A percentile compares a stretch with the other conserved stretches of the same genome.
phyloP scores from a whole-genome alignment of 37 sponge, comb jelly and placozoan genomes.

The Cladorhizidae sp. region DNA sequence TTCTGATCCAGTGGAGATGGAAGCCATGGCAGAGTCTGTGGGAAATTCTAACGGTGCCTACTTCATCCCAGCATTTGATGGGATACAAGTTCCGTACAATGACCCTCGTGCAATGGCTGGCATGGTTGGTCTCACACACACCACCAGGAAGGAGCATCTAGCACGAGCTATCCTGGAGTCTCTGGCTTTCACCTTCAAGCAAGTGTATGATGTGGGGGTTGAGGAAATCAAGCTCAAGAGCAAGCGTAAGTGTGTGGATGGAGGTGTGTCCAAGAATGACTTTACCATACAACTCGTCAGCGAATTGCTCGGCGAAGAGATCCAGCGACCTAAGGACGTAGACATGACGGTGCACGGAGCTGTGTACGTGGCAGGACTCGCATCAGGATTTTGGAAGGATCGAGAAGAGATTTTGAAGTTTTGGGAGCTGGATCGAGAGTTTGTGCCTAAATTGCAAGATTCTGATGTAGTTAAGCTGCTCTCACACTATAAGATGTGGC shows the following conservation, averaged over 20 bases:
- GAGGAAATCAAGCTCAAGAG: constrained; percentile 34
- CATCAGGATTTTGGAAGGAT: constrained; percentile 74
- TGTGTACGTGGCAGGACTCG: constrained; percentile 79
- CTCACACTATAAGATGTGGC: constrained; percentile 32
- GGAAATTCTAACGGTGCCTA: constrained; percentile 67
- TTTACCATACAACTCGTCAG: constrained; percentile 62
- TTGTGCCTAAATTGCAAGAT: neutral
- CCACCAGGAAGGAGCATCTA: constrained; percentile 65
- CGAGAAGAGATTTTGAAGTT: constrained; percentile 51
- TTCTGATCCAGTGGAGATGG: constrained; percentile 57
- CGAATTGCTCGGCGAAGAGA: constrained; percentile 43
- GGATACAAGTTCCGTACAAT: constrained; percentile 84
- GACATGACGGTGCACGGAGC: constrained; percentile 87
- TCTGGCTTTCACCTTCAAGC: constrained; percentile 73
- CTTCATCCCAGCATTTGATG: constrained; percentile 90
- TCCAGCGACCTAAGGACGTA: constrained; percentile 51
- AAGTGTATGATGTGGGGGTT: constrained; percentile 40
- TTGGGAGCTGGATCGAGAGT: constrained; percentile 24
- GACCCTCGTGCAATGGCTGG: constrained; percentile 70
- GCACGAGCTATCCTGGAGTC: constrained; percentile 86
- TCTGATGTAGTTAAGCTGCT: neutral
- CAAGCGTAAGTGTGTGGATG: constrained; percentile 59
- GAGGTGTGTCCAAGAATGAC: constrained; percentile 79
- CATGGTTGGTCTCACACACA: constrained; percentile 75
- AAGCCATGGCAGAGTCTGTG: constrained; percentile 58